Evolutionary conservation across 2,113 vertebrate genomes (phyloP).

Genomic region (Chionis minor): DNA sequence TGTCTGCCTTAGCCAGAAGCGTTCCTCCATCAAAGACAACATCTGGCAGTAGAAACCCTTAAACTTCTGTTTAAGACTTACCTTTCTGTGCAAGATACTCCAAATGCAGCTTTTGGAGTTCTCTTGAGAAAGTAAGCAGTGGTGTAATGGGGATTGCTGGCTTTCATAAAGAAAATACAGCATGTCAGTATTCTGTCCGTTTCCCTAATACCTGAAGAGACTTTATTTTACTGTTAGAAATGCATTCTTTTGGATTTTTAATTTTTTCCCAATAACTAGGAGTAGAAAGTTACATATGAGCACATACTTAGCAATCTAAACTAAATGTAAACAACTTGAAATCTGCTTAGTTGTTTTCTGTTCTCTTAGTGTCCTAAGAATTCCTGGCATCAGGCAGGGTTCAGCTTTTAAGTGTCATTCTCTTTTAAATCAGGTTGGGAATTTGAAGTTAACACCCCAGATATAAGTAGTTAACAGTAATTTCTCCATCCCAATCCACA

Average conservation of each 20-base stretch:
- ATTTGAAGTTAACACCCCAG: not conserved
- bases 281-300: not conserved
- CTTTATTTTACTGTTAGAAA: not conserved
- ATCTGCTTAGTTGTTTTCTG: not conserved
- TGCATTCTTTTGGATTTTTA: fast-evolving
- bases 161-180: not conserved
- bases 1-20: not conserved
- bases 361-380: not conserved
- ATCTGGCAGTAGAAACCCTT: not conserved
- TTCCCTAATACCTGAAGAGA: not conserved
- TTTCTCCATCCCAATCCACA: not conserved
- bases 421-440: not conserved
- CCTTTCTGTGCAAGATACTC: not conserved
- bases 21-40: not conserved
- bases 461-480: not conserved
- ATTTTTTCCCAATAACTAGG: not conserved
- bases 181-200: not conserved
- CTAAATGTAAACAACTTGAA: not conserved
- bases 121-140: not conserved
- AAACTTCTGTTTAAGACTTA: not conserved
- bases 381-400: not conserved
- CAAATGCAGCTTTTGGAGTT: not conserved
- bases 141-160: not conserved
- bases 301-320: not conserved
- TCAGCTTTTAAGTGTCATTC: not conserved